Evolutionary conservation across 2,888 invertebrate species (phyloP).

Genomic region (Amphipyra tragopoginis): DNA sequence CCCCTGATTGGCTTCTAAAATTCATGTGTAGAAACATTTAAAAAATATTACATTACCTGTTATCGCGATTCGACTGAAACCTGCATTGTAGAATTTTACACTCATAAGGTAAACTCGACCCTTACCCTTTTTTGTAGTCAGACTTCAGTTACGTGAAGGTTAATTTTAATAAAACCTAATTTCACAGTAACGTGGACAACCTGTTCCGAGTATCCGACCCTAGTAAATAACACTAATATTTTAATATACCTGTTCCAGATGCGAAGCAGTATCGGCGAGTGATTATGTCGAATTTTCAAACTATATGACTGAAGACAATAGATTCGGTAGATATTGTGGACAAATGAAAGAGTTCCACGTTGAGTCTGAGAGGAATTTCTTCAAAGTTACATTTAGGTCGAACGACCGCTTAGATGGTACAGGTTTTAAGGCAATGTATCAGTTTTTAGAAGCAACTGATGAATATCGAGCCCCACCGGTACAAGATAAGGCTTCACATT

Average conservation of each 20-base stretch:
- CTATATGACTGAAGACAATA: conserved; percentile 96
- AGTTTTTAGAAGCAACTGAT: conserved; percentile 94
- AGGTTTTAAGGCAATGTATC: conserved; percentile 97
- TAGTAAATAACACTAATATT: background rate
- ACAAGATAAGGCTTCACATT: conserved; percentile 78
- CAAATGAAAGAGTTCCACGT: conserved; percentile 94
- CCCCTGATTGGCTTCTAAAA: too few species aligned
- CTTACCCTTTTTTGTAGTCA: too few species aligned
- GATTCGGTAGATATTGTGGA: conserved; percentile 97
- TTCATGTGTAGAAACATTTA: too few species aligned
- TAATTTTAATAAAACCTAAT: too few species aligned
- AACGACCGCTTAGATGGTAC: conserved; percentile 98
- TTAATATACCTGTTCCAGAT: conserved; percentile 90
- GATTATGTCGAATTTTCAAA: conserved; percentile 99
- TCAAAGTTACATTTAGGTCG: conserved; percentile 97
- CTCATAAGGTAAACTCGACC: too few species aligned
- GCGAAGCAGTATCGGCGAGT: conserved; percentile 96
- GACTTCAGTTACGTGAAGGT: too few species aligned
- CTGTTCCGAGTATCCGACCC: background rate
- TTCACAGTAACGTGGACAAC: too few species aligned
- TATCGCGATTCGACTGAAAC: too few species aligned
- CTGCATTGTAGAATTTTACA: too few species aligned
- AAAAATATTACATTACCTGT: too few species aligned
- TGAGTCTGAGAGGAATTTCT: conserved; percentile 97
- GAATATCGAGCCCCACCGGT: conserved; percentile 84